Evolutionary conservation across 1,140 invertebrate genomes (phyloP), one percentile per base, ranked within the genome.

Genomic region (Sitophilus oryzae): DNA sequence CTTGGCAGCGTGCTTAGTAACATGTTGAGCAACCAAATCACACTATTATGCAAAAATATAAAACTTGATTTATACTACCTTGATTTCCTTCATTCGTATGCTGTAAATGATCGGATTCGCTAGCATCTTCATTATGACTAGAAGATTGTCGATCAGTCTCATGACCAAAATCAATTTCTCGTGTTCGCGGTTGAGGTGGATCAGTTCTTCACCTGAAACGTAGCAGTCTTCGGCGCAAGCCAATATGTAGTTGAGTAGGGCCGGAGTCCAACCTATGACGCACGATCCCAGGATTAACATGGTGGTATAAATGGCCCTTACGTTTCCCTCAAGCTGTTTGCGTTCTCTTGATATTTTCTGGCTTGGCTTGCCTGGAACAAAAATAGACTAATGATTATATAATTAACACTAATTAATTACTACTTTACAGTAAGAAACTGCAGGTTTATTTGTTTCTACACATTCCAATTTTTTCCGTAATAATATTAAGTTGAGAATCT

Each of bases 61-160:
- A 30, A 30, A 30, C 25, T 30, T 5, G 25, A 11, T 30, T 5
- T 30, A 30, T 5, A 1, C n/a, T 45, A 79, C 78, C 71, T 80
- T 76, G 37, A 84, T 81, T 52, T 85, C 82, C 21, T 76, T 74
- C 76, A 86, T 84, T 41, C 85, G 66, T 1, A 81, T 76, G 2
- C 82, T 81, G 63, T 86, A 87, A 34, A 86, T 85, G 37, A 86
- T 80, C 0, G 84, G 83, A 68, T 86, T 83, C 20, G 78, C 73
- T 6, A 83, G 62, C 15, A 81, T 79, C 62, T 86, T 86, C 11
- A 82, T 62, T 8, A 85, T 76, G 11, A 85, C 68, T 4, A 86
- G 68, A 4, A 70, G 67, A 61, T 81, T 79, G 14, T 69, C 58
- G 18, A 71, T 34, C n/a, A 57, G 42, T 23, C 65, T 16, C 16